A percentile compares a stretch with the other conserved stretches of the same genome.
Conservation (phyloP, 2,888 invertebrate species). For the Dasysyrphus albostriatus region DNA sequence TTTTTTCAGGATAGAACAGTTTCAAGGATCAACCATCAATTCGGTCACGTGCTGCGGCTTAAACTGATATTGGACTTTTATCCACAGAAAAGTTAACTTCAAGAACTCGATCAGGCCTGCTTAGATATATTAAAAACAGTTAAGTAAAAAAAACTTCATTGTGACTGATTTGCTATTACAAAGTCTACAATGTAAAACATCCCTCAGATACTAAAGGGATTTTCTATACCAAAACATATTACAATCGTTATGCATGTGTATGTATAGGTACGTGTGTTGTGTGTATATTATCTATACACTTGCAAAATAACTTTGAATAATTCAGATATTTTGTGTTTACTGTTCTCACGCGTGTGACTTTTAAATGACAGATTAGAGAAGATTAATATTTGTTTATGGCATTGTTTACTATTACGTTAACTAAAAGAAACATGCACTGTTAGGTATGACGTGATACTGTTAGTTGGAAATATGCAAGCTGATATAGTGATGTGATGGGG, state of each 20-base stretch:
- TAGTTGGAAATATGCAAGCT: slow-evolving; percentile 35
- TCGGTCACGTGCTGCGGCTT: slow-evolving; percentile 82
- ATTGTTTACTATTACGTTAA: slow-evolving; percentile 76
- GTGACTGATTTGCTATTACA: slow-evolving; percentile 46
- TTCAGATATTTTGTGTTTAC: slow-evolving; percentile 79
- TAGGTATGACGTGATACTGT: slow-evolving; percentile 44
- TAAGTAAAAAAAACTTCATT: slow-evolving; percentile 6
- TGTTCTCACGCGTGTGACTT: slow-evolving; percentile 84
- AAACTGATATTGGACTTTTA: slow-evolving; percentile 75
- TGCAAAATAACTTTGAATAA: slow-evolving; percentile 49
- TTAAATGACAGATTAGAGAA: slow-evolving; percentile 84
- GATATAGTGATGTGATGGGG: slow-evolving; percentile 9
- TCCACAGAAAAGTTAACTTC: slow-evolving; percentile 71
- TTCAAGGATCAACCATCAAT: slow-evolving; percentile 72
- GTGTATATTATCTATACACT: not conserved
- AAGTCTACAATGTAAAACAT: slow-evolving; percentile 9
- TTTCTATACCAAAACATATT: not conserved
- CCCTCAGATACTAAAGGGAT: slow-evolving; percentile 38
- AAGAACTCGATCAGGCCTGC: slow-evolving; percentile 49
- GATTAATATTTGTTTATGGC: slow-evolving; percentile 82
- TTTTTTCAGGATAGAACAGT: slow-evolving; percentile 31
- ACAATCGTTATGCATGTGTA: too few species aligned
- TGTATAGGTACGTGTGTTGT: too few species aligned
- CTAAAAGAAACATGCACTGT: slow-evolving; percentile 53
- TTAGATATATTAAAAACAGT: slow-evolving; percentile 18